Percentiles rank a stretch among this genome's conserved stretches.
These are phyloP conservation scores for Drosophila suboccidentalis DNA, from an alignment of 2,888 invertebrate genomes.

Conservation along the genomic window DNA sequence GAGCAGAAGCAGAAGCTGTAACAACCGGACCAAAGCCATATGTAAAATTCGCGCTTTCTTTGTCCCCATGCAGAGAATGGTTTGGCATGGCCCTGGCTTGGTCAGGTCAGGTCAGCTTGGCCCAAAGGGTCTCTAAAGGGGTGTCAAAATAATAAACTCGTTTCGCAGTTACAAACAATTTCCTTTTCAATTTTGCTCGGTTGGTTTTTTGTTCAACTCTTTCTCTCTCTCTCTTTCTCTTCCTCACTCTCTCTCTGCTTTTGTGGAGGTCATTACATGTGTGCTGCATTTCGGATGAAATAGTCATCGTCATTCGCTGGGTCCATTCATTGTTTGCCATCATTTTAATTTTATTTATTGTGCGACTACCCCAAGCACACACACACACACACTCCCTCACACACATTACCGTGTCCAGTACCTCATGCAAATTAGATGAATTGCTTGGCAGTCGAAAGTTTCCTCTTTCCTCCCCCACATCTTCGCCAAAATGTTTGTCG, in stretches of 20 bases:
- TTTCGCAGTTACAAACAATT: conserved; percentile 85
- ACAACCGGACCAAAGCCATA: conserved; percentile 51
- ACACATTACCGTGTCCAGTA: conserved; percentile 46
- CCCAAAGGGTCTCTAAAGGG: conserved; percentile 63
- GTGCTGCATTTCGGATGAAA: conserved; percentile 76
- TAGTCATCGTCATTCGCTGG: conserved; percentile 51
- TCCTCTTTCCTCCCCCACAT: background rate
- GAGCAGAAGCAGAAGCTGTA: background rate
- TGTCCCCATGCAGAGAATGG: conserved; percentile 32
- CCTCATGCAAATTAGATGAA: conserved; percentile 85
- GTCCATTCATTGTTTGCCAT: conserved; percentile 83
- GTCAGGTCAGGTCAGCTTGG: background rate
- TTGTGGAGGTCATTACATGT: conserved; percentile 81
- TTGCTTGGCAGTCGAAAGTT: conserved; percentile 73
- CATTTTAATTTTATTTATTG: conserved; percentile 86
- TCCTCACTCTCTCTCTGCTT: conserved; percentile 23
- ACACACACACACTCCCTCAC: conserved; percentile 24
- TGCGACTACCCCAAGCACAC: conserved; percentile 76
- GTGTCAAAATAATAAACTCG: conserved; percentile 85
- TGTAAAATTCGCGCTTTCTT: conserved; percentile 83
- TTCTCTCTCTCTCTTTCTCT: conserved; percentile 5
- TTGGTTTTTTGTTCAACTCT: conserved; percentile 50
- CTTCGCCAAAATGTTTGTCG: conserved; percentile 28
- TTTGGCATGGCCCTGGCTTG: conserved; percentile 10
- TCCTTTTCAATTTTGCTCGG: conserved; percentile 84